Percentiles rank a stretch among this genome's conserved stretches.
Evolutionary conservation across 2,797 vertebrate genomes (phyloP).

Genomic region (Toxotes lorentzi): DNA sequence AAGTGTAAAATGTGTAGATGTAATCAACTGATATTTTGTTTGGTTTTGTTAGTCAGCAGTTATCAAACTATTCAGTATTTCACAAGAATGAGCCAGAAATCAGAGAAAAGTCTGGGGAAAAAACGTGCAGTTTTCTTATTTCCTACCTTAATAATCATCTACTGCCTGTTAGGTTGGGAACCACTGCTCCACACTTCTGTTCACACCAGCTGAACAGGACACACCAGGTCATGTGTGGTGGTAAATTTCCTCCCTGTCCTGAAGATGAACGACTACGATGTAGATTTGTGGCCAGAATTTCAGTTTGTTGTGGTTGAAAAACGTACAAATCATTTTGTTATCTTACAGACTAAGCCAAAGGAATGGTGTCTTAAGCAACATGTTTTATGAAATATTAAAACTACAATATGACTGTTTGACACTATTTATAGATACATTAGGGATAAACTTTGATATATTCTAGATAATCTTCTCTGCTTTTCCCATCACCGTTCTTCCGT

Average conservation of each 20-base stretch:
- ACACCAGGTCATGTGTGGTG: constrained; percentile 9
- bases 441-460: constrained; percentile 22
- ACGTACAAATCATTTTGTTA: constrained; percentile 29
- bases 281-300: constrained; percentile 14
- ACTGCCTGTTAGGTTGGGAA: too few species aligned
- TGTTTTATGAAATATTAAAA: constrained; percentile 38
- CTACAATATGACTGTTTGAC: constrained; percentile 1
- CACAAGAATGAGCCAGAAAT: not conserved
- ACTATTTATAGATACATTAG: constrained; percentile 30
- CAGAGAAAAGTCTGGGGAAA: too few species aligned
- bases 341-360: constrained; percentile 11
- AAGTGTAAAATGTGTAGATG: not conserved
- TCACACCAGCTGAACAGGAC: constrained; percentile 15
- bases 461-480: not conserved
- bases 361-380: constrained; percentile 13
- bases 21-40: not conserved
- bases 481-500: not conserved
- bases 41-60: not conserved
- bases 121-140: too few species aligned
- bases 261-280: constrained; percentile 26
- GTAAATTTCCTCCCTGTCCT: constrained; percentile 20
- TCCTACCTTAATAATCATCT: too few species aligned
- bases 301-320: constrained; percentile 12
- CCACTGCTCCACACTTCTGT: too few species aligned
- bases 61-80: not conserved